These are phyloP conservation scores for Pararge aegeria DNA, from an alignment of 1,140 invertebrate genomes.

Conservation along the genomic window DNA sequence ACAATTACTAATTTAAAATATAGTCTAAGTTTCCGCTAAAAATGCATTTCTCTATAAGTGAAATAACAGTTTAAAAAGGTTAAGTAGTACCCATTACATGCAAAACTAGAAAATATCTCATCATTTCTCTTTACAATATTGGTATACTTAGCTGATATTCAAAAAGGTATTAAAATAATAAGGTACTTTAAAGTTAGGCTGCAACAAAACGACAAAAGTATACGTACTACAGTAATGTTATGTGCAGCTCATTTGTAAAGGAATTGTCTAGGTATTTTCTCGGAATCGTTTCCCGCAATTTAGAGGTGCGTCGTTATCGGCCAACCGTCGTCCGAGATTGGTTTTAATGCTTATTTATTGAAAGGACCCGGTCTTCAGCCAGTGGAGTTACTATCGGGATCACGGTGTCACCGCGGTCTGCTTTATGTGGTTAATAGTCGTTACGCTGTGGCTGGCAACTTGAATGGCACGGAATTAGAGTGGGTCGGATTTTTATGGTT, in stretches of 20 bases:
- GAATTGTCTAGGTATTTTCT: conserved; percentile 47
- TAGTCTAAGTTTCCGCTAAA: too few relatives aligned
- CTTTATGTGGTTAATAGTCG: conserved; percentile 48
- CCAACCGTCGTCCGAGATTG: conserved; percentile 38
- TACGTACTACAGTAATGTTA: not conserved
- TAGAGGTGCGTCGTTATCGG: conserved; percentile 48
- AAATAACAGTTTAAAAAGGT: too few relatives aligned
- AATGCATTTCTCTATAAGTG: too few relatives aligned
- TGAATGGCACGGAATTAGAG: not conserved
- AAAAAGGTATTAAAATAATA: too few relatives aligned
- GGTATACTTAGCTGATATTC: too few relatives aligned
- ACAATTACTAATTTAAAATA: too few relatives aligned
- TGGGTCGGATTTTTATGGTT: not conserved
- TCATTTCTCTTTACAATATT: too few relatives aligned
- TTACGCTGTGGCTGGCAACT: not conserved
- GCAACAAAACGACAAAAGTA: not conserved
- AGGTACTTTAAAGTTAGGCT: too few relatives aligned
- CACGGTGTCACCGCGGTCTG: conserved; percentile 51
- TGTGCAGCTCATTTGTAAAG: conserved; percentile 1
- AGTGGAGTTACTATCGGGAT: conserved; percentile 55
- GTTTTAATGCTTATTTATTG: conserved; percentile 74
- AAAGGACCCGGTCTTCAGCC: conserved; percentile 48
- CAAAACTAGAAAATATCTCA: too few relatives aligned
- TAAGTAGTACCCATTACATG: too few relatives aligned
- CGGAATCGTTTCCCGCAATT: conserved; percentile 44